A percentile compares a stretch with the other conserved stretches of the same genome.
Evolutionary conservation across 2,888 invertebrate genomes (phyloP).

Genomic region (Aporophyla lueneburgensis): DNA sequence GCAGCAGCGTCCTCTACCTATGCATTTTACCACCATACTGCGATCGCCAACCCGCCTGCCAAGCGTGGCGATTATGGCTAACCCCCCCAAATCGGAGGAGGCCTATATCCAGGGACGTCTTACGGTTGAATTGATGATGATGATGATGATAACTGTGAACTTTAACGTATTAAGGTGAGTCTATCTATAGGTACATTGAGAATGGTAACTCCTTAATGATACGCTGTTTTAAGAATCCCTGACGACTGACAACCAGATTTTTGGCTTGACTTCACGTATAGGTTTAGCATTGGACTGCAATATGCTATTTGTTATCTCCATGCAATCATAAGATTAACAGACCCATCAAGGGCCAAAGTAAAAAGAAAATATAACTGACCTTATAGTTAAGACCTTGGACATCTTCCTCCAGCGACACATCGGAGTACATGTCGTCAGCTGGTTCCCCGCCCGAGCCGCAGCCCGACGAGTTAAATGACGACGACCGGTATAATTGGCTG

Average conservation of each 20-base stretch:
- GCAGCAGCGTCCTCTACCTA: no score
- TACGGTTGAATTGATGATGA: no score
- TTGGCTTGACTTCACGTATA: background rate
- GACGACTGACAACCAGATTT: background rate
- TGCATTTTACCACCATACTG: no score
- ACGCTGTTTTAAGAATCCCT: background rate
- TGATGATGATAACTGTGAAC: no score
- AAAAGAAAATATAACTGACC: constrained; percentile 88
- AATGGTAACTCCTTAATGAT: background rate
- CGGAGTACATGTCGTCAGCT: constrained; percentile 98
- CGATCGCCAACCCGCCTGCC: no score
- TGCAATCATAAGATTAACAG: background rate
- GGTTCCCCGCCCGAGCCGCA: constrained; percentile 97
- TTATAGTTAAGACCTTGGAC: constrained; percentile 98
- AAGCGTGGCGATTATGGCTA: no score
- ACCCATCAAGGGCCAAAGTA: background rate
- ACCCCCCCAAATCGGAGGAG: no score
- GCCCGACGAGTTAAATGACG: constrained; percentile 98
- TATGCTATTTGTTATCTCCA: background rate
- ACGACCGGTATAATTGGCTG: constrained; percentile 97
- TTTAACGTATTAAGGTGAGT: background rate
- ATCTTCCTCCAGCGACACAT: constrained; percentile 97
- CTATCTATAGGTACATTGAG: background rate
- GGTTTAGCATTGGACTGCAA: background rate
- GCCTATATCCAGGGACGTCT: no score